phyloP scores from a whole-genome alignment of 2,113 vertebrate species.

The Illadopsis cleaveri region DNA sequence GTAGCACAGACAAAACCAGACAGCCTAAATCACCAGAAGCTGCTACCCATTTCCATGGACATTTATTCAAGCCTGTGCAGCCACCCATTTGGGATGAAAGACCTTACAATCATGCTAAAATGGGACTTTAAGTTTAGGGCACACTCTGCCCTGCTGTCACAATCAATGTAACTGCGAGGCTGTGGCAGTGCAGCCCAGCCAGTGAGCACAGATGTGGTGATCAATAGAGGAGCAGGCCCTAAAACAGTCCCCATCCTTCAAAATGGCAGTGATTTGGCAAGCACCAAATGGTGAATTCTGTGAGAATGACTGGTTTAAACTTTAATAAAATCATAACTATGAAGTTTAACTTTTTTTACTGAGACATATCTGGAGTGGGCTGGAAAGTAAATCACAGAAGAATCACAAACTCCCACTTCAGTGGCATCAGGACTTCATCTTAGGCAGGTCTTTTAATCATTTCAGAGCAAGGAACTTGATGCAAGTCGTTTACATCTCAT shows the following conservation, averaged over 20 bases:
- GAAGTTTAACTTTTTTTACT: slow-evolving; percentile 25
- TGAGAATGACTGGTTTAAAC: neutral
- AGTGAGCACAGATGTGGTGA: neutral
- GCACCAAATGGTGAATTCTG: neutral
- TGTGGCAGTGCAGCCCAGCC: neutral
- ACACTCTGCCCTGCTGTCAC: neutral
- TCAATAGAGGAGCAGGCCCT: neutral
- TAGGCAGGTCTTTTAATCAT: neutral
- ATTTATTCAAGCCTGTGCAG: neutral
- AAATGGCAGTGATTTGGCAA: slow-evolving; percentile 41
- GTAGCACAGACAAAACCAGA: neutral
- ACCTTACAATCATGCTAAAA: neutral
- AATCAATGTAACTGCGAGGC: neutral
- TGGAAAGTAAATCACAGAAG: slow-evolving; percentile 28
- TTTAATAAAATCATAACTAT: slow-evolving; percentile 16
- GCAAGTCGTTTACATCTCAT: neutral
- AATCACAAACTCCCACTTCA: neutral
- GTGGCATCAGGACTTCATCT: slow-evolving; percentile 20
- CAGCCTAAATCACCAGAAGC: neutral
- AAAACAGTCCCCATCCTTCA: slow-evolving; percentile 23
- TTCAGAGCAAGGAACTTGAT: neutral
- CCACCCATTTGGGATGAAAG: neutral
- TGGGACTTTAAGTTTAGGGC: neutral
- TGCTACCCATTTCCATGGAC: accelerated
- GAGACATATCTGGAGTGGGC: neutral